Base-by-base conservation (phyloP, 2,888 invertebrate genomes). In the Cephus nigrinus region DNA sequence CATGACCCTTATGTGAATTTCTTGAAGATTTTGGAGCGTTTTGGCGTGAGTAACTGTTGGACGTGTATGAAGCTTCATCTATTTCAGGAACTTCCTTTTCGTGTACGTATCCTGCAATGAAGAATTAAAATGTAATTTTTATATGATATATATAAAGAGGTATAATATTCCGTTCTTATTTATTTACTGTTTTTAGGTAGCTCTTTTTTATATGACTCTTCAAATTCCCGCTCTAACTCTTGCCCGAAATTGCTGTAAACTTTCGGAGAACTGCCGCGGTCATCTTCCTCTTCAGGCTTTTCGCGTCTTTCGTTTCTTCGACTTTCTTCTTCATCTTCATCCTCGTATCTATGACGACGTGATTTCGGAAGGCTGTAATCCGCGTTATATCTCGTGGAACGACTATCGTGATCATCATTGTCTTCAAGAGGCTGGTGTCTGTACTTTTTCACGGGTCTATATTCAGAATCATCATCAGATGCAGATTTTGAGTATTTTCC, bases 161-260 rank as follows among this genome's bases (percentile, higher is more conserved):
- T 55, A 55, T 23, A 55, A 55, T 55, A 55, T 55, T 55, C 23
- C 9, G 3, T 71, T 12, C 2, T 23, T 30, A 74, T 40, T 12
- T 55, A 83, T 84, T 77, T 81, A 88, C 89, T 83, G 73, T 83
- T 83, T 76, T 82, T 84, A 1, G 87, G 84, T 34, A 81, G 68
- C 35, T 87, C 83, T 75, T 83, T 78, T 34, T 76, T 80, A 34
- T 88, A 87, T 68, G 85, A 85, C 4, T 84, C 83, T 36, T 86
- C 88, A 36, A 85, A 88, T 72, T 87, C 88, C n/a, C 84, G 81
- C 4, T 88, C 87, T 9, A 85, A 87, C 31, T 87, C 84, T 23
- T 84, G 81, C 1, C 83, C 86, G 40, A 83, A 84, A 72, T 82
- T 84, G 69, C 77, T 84, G 31, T 77, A 83, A 36, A 78, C 35